A percentile compares a stretch with the other conserved stretches of the same genome.
phyloP scores from a whole-genome alignment of 2,797 vertebrate genomes.

The Acanthopagrus latus region DNA sequence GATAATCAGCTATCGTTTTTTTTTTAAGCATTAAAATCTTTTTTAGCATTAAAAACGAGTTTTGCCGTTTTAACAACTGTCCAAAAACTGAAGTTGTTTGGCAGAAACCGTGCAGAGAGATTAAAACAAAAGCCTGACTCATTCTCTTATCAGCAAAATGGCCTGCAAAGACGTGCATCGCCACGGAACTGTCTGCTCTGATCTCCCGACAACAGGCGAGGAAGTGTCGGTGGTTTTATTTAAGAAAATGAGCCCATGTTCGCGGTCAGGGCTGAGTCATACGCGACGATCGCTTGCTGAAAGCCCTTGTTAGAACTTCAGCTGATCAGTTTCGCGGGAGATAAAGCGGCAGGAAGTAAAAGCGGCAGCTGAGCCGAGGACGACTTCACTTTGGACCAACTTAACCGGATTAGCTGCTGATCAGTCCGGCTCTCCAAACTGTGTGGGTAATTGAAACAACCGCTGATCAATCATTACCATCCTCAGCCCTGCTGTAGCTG shows the following conservation, averaged over 20 bases:
- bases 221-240: not conserved
- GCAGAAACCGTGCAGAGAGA: not conserved
- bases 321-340: not conserved
- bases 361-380: not conserved
- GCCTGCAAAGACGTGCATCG: constrained; percentile 6
- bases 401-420: not conserved
- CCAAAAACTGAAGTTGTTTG: not conserved
- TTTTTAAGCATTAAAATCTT: not conserved
- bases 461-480: not conserved
- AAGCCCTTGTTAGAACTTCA: not conserved
- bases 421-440: not conserved
- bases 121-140: constrained; percentile 2
- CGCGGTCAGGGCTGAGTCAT: not conserved
- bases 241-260: constrained; percentile 2
- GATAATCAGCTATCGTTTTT: not conserved
- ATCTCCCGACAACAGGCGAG: constrained; percentile 5
- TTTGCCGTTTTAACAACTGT: not conserved
- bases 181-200: not conserved
- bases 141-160: not conserved
- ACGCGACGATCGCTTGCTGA: not conserved
- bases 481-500: not conserved
- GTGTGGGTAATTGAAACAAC: not conserved
- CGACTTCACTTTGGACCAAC: not conserved
- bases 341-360: not conserved
- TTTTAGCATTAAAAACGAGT: not conserved